Base-by-base conservation (phyloP, 2,797 vertebrate genomes). In the Cryptoprocta ferox region DNA sequence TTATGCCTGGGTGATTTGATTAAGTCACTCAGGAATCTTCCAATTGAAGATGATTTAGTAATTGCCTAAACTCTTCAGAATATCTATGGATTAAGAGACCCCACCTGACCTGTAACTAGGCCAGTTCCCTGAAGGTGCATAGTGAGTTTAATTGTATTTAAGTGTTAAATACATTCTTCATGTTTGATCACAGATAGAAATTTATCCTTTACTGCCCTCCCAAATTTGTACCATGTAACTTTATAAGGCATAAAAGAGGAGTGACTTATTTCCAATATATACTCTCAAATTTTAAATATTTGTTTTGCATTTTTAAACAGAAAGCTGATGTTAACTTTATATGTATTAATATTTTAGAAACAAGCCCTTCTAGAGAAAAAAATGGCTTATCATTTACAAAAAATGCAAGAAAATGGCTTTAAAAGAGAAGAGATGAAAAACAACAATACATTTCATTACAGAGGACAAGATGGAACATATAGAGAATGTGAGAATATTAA, bases 321-420 rank as follows among this genome's bases (percentile, higher is more conserved):
- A 4, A 94, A 90, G 6, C 48, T 96, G 42, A 56, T 80, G 37
- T 21, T 96, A 95, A 96, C 30, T 15, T 81, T 94, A 91, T 94
- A 11, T 48, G 30, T 42, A 37, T 91, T 85, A 73, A 89, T 94
- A 83, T 95, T 96, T 84, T 89, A 98, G 98, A 98, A 98, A 97
- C 98, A 98, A 97, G 93, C 81, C 35, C 56, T 98, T 63, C 76
- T 98, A 79, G 98, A 98, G 96, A 98, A 97, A 96, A 98, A 98
- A 96, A 98, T 98, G 98, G 97, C 97, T 26, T 94, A 97, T 91
- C 98, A 98, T 91, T 95, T 98, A 97, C 96, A 93, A 93, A 98
- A 97, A 92, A 94, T 98, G 86, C 97, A 98, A 81, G 96, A 97
- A 15, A 91, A 66, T 76, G 42, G 81, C 80, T 70, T 88, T 59